These are phyloP conservation scores for Protobothrops mucrosquamatus DNA, from an alignment of 2,113 vertebrate species.

Conservation along the genomic window DNA sequence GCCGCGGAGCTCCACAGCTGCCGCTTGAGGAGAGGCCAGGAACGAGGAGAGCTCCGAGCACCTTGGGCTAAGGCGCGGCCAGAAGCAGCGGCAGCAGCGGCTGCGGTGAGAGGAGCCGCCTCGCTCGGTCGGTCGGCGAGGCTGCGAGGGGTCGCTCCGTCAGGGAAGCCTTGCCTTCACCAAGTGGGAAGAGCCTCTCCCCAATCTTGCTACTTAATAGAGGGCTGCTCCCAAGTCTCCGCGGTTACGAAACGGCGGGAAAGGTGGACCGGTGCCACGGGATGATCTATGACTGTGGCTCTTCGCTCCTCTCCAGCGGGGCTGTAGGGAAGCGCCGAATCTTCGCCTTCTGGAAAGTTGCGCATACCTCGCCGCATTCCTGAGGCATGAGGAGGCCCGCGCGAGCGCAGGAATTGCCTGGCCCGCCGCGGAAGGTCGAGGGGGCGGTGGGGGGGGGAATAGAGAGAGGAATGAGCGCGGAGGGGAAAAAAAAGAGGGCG, in stretches of 20 bases:
- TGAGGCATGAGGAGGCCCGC: conserved; percentile 78
- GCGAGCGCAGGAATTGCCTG: conserved; percentile 63
- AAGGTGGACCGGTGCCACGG: conserved; percentile 78
- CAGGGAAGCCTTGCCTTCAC: conserved; percentile 74
- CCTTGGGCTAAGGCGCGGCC: conserved; percentile 52
- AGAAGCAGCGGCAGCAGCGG: neutral
- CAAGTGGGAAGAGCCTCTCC: conserved; percentile 84
- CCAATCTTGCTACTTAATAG: conserved; percentile 89
- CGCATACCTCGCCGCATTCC: conserved; percentile 82
- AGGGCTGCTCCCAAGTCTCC: conserved; percentile 86
- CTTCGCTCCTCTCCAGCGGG: conserved; percentile 65
- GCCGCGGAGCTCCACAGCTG: neutral
- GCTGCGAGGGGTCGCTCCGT: conserved; percentile 59
- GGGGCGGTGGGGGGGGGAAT: neutral
- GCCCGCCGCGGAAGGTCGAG: neutral
- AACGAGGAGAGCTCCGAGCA: conserved; percentile 36
- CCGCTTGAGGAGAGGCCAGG: neutral
- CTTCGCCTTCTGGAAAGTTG: conserved; percentile 77
- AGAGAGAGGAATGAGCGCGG: neutral
- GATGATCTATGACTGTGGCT: conserved; percentile 73
- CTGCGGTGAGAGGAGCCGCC: neutral
- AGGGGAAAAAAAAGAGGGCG: neutral
- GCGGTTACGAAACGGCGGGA: conserved; percentile 83
- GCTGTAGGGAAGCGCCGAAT: conserved; percentile 66
- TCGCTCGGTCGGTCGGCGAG: neutral